phyloP scores from a whole-genome alignment of 2,113 vertebrate genomes.

The Plecturocebus donacophilus region DNA sequence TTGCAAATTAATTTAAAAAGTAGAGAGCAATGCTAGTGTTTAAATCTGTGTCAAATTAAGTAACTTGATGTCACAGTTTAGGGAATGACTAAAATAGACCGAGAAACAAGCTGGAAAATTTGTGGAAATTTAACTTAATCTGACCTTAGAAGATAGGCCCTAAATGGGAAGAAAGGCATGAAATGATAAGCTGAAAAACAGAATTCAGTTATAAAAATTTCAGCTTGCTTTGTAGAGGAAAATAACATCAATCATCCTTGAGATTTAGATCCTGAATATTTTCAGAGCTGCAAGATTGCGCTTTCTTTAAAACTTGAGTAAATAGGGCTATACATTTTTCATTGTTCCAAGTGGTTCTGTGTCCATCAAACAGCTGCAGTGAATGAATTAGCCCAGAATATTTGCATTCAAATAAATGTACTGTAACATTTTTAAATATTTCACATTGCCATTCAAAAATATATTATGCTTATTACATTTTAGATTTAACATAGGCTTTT shows the following conservation, averaged over 20 bases:
- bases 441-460: background rate
- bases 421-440: conserved; percentile 23
- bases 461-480: background rate
- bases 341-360: background rate
- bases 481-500: background rate
- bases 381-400: background rate
- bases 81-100: background rate
- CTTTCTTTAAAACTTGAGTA: background rate
- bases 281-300: background rate
- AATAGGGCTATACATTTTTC: background rate
- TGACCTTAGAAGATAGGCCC: background rate
- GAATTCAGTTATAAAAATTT: background rate
- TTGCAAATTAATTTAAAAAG: background rate
- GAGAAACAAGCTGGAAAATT: background rate
- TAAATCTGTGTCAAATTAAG: background rate
- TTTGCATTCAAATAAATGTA: background rate
- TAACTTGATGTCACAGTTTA: background rate
- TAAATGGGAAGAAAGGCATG: background rate
- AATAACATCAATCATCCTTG: background rate
- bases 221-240: background rate
- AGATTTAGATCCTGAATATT: background rate
- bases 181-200: background rate
- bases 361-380: background rate
- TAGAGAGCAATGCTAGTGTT: background rate
- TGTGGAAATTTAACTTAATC: background rate